These are phyloP conservation scores for Micrasema minimum DNA, from an alignment of 1,140 invertebrate genomes.

Conservation along the genomic window DNA sequence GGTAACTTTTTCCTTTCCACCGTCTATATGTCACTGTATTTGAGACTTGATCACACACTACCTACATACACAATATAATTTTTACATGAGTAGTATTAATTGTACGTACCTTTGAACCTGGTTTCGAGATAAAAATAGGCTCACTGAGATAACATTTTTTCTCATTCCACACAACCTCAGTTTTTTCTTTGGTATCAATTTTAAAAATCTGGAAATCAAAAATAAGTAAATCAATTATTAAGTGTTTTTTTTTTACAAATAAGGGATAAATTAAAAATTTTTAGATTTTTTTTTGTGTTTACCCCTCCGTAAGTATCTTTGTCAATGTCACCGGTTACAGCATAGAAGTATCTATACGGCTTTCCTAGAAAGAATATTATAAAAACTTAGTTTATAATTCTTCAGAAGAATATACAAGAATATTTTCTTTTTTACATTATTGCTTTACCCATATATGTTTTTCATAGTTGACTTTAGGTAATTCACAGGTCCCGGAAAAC, in stretches of 20 bases:
- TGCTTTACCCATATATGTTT: constrained; percentile 69
- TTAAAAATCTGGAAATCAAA: constrained; percentile 75
- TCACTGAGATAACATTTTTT: constrained; percentile 83
- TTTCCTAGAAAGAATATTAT: constrained; percentile 61
- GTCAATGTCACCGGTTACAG: constrained; percentile 53
- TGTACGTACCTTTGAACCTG: constrained; percentile 71
- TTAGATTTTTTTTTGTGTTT: no score
- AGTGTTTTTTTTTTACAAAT: no score
- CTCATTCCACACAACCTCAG: constrained; percentile 77
- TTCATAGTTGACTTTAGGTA: constrained; percentile 83
- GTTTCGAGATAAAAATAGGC: constrained; percentile 83
- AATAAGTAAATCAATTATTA: no score
- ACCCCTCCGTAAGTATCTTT: neutral
- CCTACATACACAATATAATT: no score
- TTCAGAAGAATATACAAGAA: no score
- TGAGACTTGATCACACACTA: no score
- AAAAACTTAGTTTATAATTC: no score
- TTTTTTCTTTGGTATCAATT: constrained; percentile 76
- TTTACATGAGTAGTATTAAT: no score
- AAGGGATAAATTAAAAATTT: no score
- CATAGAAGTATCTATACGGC: constrained; percentile 87
- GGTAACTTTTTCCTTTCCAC: no score
- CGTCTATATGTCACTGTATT: no score
- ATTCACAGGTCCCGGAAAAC: constrained; percentile 83
- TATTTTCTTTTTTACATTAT: no score